A percentile compares a stretch with the other conserved stretches of the same genome.
phyloP scores from a whole-genome alignment of 2,113 vertebrate genomes.

The Chaetodon trifascialis region DNA sequence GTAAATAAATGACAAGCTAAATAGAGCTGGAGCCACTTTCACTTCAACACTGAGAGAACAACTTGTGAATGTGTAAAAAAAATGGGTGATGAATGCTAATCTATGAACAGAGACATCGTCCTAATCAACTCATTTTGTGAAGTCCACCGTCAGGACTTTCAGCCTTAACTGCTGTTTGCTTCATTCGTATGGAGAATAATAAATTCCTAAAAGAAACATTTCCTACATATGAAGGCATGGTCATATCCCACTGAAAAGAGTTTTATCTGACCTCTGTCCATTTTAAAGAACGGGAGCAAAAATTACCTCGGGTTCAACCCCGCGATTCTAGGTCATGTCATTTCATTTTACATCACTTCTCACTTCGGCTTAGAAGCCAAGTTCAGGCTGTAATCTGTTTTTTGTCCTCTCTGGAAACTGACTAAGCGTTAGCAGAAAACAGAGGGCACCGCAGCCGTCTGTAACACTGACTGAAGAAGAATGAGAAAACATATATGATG shows the following conservation, averaged over 20 bases:
- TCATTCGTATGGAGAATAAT: not conserved
- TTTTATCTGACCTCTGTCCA: constrained; percentile 15
- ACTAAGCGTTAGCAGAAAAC: too few relatives aligned
- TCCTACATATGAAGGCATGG: not conserved
- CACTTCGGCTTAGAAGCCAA: constrained; percentile 16
- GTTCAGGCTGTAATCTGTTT: not conserved
- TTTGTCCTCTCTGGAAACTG: not conserved
- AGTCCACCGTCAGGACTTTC: not conserved
- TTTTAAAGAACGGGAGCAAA: constrained; percentile 7
- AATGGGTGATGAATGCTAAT: not conserved
- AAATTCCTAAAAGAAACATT: not conserved
- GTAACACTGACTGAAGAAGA: not conserved
- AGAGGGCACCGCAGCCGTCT: not conserved
- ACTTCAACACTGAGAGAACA: not conserved
- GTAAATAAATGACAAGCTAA: constrained; percentile 26
- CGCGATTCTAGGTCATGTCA: constrained; percentile 53
- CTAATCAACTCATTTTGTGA: not conserved
- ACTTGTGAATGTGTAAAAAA: not conserved
- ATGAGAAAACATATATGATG: not conserved
- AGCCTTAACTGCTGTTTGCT: not conserved
- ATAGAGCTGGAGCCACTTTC: not conserved
- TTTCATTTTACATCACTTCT: constrained; percentile 56
- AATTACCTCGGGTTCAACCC: constrained; percentile 19
- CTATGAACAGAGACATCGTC: not conserved
- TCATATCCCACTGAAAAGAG: not conserved